Base-by-base conservation (phyloP, 2,888 invertebrate species). In the Brachyptera risi region DNA sequence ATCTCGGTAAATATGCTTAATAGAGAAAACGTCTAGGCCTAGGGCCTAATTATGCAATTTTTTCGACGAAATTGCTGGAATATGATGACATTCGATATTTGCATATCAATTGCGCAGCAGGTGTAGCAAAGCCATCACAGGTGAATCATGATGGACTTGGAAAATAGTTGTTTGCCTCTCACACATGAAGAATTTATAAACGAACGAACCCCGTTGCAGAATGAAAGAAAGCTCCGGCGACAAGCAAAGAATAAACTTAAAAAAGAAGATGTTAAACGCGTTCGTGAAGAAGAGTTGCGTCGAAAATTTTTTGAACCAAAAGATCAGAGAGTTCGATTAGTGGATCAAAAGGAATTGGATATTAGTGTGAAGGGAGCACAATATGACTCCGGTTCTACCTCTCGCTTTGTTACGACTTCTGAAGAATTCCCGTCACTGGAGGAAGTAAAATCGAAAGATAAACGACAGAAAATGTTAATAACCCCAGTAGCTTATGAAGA, bases 171-270 rank as follows among this genome's bases (percentile, higher is more conserved):
- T n/a, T n/a, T n/a, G n/a, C n/a, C n/a, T n/a, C n/a, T n/a, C n/a
- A n/a, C n/a, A n/a, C n/a, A n/a, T n/a, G n/a, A n/a, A n/a, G n/a
- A n/a, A n/a, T n/a, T n/a, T n/a, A n/a, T n/a, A n/a, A n/a, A n/a
- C n/a, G n/a, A n/a, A n/a, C n/a, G n/a, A n/a, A n/a, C n/a, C n/a
- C n/a, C n/a, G n/a, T n/a, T n/a, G n/a, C n/a, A n/a, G 31, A 31
- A 7, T 47, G 47, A 47, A 7, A 47, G n/a, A 7, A 47, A 24
- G 23, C 11, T 47, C n/a, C 3, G 47, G 24, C 21, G 47, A 47
- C 47, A 15, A 35, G 35, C 51, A 15, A 51, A 51, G 51, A 51
- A 51, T 35, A 51, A 51, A 35, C 17, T 51, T 15, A 51, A 51
- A 35, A 51, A 51, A 35, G 51, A 51, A 27, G 51, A 51, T 1